Conservation (phyloP, 2,888 invertebrate genomes). For the Himalopsyche japonica region DNA sequence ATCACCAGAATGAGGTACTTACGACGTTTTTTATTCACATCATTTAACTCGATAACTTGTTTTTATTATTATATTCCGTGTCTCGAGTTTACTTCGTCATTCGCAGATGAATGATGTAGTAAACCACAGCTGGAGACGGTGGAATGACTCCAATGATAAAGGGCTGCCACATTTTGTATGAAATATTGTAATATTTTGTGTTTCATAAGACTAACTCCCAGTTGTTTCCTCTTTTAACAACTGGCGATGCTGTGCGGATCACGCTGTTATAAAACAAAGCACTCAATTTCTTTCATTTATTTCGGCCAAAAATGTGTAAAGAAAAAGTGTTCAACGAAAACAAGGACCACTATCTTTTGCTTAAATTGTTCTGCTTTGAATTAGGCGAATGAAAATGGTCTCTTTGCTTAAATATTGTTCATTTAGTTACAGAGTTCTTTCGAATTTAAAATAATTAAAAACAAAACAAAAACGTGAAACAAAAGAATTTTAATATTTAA, state of each 20-base stretch:
- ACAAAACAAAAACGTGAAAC: too few species aligned
- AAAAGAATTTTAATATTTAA: too few species aligned
- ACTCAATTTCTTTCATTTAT: background rate
- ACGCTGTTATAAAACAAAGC: background rate
- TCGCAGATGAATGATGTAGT: conserved; percentile 6
- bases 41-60: background rate
- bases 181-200: background rate
- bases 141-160: background rate
- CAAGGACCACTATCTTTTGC: too few species aligned
- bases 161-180: background rate
- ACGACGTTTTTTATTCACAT: background rate
- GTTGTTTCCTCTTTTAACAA: background rate
- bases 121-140: conserved; percentile 4
- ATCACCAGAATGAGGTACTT: background rate
- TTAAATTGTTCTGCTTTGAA: too few species aligned
- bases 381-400: too few species aligned
- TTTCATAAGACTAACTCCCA: background rate
- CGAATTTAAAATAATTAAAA: too few species aligned
- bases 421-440: too few species aligned
- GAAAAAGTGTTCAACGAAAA: too few species aligned
- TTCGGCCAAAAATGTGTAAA: background rate
- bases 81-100: background rate
- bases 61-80: conserved; percentile 7
- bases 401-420: too few species aligned
- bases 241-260: background rate